Evolutionary conservation across 2,888 invertebrate species (phyloP).

Genomic region (Drosophila putrida): DNA sequence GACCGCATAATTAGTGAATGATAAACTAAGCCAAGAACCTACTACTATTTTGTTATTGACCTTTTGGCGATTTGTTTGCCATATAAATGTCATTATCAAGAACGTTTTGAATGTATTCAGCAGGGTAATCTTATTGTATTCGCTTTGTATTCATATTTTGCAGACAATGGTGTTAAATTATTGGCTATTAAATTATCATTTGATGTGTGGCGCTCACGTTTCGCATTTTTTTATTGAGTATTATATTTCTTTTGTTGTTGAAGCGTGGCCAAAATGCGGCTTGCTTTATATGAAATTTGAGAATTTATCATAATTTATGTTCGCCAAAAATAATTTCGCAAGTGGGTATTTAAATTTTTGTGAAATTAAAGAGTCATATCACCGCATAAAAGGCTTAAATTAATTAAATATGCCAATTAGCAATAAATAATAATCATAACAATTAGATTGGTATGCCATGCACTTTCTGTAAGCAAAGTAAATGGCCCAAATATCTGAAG

Average conservation of each 20-base stretch:
- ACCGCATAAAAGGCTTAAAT: conserved; percentile 15
- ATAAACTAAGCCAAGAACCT: conserved; percentile 46
- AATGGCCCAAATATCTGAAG: conserved; percentile 36
- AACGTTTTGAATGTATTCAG: conserved; percentile 40
- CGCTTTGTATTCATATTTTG: conserved; percentile 45
- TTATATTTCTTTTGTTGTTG: conserved; percentile 23
- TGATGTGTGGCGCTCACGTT: conserved; percentile 54
- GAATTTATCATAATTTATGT: conserved; percentile 31
- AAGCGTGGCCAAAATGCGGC: conserved; percentile 52
- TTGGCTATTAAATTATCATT: conserved; percentile 76
- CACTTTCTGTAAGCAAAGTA: conserved; percentile 5
- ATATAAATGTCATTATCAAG: conserved; percentile 66
- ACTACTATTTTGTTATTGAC: conserved; percentile 51
- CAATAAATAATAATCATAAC: conserved; percentile 26
- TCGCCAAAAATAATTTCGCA: conserved; percentile 17
- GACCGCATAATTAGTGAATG: conserved; percentile 22
- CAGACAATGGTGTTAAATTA: conserved; percentile 70
- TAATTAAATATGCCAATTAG: conserved; percentile 39
- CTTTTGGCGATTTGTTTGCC: conserved; percentile 41
- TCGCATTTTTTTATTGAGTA: conserved; percentile 12
- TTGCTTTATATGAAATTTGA: conserved; percentile 21
- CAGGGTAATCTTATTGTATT: conserved; percentile 19
- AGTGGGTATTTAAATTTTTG: conserved; percentile 12
- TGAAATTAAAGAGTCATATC: conserved; percentile 8
- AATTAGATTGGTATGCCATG: conserved; percentile 27